Evolutionary conservation across 2,797 vertebrate genomes (phyloP).

Genomic region (Spinibarbus caldwelli): DNA sequence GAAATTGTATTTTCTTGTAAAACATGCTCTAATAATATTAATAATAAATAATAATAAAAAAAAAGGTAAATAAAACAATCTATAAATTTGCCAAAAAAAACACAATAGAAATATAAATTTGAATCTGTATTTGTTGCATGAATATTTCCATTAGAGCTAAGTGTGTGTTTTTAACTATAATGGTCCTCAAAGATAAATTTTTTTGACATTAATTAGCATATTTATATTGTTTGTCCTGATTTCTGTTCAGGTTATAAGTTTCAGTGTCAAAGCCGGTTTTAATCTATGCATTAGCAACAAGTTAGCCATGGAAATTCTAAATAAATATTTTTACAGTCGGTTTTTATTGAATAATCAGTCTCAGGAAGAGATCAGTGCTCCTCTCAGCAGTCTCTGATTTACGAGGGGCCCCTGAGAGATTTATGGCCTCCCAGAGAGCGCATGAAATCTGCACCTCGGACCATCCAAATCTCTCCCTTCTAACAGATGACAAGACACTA

Average conservation of each 20-base stretch:
- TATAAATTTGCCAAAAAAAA: background rate
- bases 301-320: background rate
- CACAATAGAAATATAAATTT: background rate
- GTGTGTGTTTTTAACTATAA: background rate
- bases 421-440: slow-evolving; percentile 71
- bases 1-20: background rate
- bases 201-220: background rate
- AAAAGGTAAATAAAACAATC: too few relatives aligned
- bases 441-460: slow-evolving; percentile 61
- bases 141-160: background rate
- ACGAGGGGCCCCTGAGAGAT: slow-evolving; percentile 72
- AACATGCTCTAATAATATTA: background rate
- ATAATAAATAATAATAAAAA: too few relatives aligned
- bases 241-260: background rate
- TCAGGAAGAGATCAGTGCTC: slow-evolving; percentile 51
- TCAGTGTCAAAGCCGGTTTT: background rate
- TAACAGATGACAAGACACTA: slow-evolving; percentile 79
- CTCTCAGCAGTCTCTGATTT: slow-evolving; percentile 74
- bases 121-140: background rate
- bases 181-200: background rate
- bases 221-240: background rate
- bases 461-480: slow-evolving; percentile 55
- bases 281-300: background rate
- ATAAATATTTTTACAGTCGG: slow-evolving; percentile 47
- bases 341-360: slow-evolving; percentile 62